A percentile compares a stretch with the other conserved stretches of the same genome.
Conservation (phyloP, 2,888 invertebrate species). For the Lamellibrachia columna region DNA sequence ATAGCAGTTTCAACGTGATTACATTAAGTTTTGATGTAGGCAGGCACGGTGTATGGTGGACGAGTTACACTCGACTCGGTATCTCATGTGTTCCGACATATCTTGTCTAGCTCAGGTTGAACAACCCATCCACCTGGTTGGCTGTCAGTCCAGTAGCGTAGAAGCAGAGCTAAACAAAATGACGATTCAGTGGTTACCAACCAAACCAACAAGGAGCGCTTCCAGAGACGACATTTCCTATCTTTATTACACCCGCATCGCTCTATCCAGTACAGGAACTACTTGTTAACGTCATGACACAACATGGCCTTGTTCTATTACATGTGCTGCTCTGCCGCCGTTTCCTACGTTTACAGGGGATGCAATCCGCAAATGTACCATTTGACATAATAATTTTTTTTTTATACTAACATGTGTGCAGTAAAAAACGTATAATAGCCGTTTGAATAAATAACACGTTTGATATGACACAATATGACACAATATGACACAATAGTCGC, state of each 20-base stretch:
- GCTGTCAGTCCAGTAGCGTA: background rate
- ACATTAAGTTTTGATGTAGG: background rate
- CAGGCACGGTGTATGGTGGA: background rate
- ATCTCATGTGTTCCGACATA: background rate
- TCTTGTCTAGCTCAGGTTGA: background rate
- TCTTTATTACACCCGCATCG: background rate
- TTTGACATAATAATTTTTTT: too few relatives aligned
- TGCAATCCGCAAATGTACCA: too few relatives aligned
- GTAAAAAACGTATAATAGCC: too few relatives aligned
- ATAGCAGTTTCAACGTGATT: background rate
- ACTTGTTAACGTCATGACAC: too few relatives aligned
- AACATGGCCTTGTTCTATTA: too few relatives aligned
- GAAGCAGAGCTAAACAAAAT: background rate
- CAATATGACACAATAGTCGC: too few relatives aligned
- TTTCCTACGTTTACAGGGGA: too few relatives aligned
- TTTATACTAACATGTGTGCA: too few relatives aligned
- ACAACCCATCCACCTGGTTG: background rate
- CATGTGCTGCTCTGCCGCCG: too few relatives aligned
- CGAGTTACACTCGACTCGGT: background rate
- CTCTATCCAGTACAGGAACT: too few relatives aligned
- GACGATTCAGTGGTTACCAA: background rate
- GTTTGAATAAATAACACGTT: too few relatives aligned
- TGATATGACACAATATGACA: fast-evolving
- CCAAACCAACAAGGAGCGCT: background rate
- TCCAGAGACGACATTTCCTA: background rate